These are phyloP conservation scores for Charadrius vociferus DNA, from an alignment of 2,113 vertebrate genomes.

Conservation along the genomic window DNA sequence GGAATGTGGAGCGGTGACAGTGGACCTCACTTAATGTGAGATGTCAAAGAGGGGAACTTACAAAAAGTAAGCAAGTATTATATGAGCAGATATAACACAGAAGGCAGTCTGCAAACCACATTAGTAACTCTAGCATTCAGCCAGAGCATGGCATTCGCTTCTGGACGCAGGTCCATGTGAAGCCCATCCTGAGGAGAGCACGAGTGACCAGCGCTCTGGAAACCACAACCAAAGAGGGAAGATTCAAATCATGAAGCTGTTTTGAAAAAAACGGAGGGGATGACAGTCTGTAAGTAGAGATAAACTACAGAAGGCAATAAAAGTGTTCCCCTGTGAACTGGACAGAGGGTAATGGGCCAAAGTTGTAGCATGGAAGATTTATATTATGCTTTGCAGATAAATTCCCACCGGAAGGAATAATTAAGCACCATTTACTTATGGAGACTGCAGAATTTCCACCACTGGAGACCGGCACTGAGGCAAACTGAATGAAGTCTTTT, in stretches of 20 bases:
- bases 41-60: neutral
- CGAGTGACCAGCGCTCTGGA: accelerated
- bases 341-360: neutral
- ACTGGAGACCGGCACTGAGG: neutral
- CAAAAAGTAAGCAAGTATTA: neutral
- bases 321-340: neutral
- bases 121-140: neutral
- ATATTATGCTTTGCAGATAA: neutral
- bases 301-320: neutral
- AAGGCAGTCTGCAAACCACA: neutral
- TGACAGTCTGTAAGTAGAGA: neutral
- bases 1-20: neutral
- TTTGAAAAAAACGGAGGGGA: neutral
- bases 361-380: neutral
- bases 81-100: accelerated
- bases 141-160: neutral
- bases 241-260: neutral
- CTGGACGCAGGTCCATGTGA: neutral
- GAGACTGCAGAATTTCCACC: neutral
- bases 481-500: neutral
- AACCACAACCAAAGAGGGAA: neutral
- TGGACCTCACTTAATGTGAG: neutral
- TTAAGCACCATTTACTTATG: neutral
- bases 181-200: neutral
- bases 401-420: neutral